Evolutionary conservation across 2,797 vertebrate species (phyloP).

Genomic region (Anabacerthia variegaticeps): DNA sequence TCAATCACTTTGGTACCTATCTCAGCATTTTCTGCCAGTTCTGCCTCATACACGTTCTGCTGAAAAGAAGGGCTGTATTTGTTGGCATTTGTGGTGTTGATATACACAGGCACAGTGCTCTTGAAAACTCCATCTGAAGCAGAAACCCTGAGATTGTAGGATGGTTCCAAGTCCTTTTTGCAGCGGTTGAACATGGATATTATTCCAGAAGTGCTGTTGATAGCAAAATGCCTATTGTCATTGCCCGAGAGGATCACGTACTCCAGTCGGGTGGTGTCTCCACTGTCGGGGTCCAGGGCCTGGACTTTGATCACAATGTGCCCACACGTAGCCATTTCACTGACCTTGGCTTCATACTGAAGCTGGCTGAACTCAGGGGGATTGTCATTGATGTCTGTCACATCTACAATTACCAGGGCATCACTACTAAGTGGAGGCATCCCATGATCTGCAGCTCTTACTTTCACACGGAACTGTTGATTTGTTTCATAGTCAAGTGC

Average conservation of each 20-base stretch:
- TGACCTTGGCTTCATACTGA: constrained; percentile 88
- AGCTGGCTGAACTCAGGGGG: constrained; percentile 88
- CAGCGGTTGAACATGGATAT: constrained; percentile 94
- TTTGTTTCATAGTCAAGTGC: constrained; percentile 88
- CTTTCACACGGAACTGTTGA: constrained; percentile 84
- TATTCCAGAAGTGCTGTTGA: constrained; percentile 92
- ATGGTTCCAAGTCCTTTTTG: constrained; percentile 87
- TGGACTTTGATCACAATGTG: constrained; percentile 95
- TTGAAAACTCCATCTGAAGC: constrained; percentile 95
- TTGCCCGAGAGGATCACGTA: constrained; percentile 96
- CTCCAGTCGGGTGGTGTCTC: constrained; percentile 82
- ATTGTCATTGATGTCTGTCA: constrained; percentile 94
- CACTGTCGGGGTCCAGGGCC: constrained; percentile 89
- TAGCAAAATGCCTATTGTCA: constrained; percentile 90
- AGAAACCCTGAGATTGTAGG: constrained; percentile 89
- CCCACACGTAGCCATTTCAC: constrained; percentile 92
- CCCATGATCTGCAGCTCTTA: constrained; percentile 87
- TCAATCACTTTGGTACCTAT: constrained; percentile 93
- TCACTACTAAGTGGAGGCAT: constrained; percentile 83
- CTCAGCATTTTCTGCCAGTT: constrained; percentile 93
- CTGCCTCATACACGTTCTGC: constrained; percentile 90
- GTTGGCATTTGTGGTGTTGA: constrained; percentile 92
- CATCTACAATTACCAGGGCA: constrained; percentile 81
- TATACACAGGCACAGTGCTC: constrained; percentile 91
- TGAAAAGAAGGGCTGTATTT: constrained; percentile 89